Base-by-base conservation (phyloP, 1,140 invertebrate species). In the Saccostrea glomerata region DNA sequence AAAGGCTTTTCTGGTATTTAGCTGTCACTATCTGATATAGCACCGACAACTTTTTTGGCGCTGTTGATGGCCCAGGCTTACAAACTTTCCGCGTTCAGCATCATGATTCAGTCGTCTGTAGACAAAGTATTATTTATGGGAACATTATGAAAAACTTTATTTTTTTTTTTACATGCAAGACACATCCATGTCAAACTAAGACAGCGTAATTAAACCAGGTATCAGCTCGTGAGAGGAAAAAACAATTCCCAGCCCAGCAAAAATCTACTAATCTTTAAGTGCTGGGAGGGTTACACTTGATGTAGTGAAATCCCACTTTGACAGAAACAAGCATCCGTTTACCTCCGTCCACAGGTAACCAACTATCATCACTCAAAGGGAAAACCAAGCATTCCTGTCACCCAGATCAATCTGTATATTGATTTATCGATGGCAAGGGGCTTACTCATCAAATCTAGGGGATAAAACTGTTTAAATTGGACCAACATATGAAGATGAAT, bases 381-480 rank as follows among this genome's bases (percentile, higher is more conserved):
- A 54, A 23, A 84, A 84, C 17, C 82, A 84, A 84, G 40, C 82
- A 54, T 55, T 84, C 82, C 82, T 84, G 40, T 55, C 82, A 84
- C 70, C 70, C 70, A 30, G 70, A 77, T 77, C 70, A 77, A 77
- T 77, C 70, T 25, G 70, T 36, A 23, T 77, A 77, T 84, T 56
- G 82, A 84, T 84, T 84, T 84, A 84, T 84, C 55, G 82, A 84
- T 84, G 82, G 40, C 55, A 56, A 40, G 55, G 82, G 55, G 47
- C 82, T 84, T 84, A 55, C 40, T 84, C 82, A 84, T 54, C 82
- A 84, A 56, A 84, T 84, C 82, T 84, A 54, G 55, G 55, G 82
- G 82, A 84, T 84, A 54, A 84, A 54, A 54, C 55, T 84, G 82
- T 84, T 84, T 84, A 56, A 84, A 54, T 84, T 55, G 47, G 47